These are phyloP conservation scores for Axea sp. DNA, from an alignment of 2,888 invertebrate species.

Conservation along the genomic window DNA sequence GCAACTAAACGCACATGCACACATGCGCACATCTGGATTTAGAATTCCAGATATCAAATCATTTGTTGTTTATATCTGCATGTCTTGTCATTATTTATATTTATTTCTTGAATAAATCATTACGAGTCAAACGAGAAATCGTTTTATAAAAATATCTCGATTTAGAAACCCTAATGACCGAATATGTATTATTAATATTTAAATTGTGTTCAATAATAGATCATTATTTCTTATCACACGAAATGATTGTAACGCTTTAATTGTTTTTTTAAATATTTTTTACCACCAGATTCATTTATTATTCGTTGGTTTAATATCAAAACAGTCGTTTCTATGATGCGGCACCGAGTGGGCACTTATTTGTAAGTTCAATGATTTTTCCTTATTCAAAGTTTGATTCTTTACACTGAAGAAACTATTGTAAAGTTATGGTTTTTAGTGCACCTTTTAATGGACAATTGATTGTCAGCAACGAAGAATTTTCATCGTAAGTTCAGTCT, in stretches of 20 bases:
- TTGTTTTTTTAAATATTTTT: too few relatives aligned
- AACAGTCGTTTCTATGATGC: background rate
- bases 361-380: too few relatives aligned
- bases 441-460: too few relatives aligned
- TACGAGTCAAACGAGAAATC: slow-evolving; percentile 10
- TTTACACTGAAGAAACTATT: too few relatives aligned
- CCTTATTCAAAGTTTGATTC: too few relatives aligned
- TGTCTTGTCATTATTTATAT: slow-evolving; percentile 20
- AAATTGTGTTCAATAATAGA: slow-evolving; percentile 9
- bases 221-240: background rate
- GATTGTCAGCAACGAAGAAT: too few relatives aligned
- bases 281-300: background rate
- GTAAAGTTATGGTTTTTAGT: too few relatives aligned
- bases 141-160: background rate
- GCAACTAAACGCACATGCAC: slow-evolving; percentile 32
- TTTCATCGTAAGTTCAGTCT: too few relatives aligned
- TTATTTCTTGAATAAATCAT: slow-evolving; percentile 5
- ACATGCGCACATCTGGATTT: slow-evolving; percentile 12
- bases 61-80: slow-evolving; percentile 24
- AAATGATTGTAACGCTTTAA: background rate
- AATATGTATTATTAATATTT: slow-evolving; percentile 4
- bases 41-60: slow-evolving; percentile 3
- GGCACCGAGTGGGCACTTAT: background rate
- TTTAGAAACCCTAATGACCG: slow-evolving; percentile 10
- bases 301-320: background rate